These are phyloP conservation scores for Nibea coibor DNA, from an alignment of 2,113 vertebrate genomes.

Conservation along the genomic window DNA sequence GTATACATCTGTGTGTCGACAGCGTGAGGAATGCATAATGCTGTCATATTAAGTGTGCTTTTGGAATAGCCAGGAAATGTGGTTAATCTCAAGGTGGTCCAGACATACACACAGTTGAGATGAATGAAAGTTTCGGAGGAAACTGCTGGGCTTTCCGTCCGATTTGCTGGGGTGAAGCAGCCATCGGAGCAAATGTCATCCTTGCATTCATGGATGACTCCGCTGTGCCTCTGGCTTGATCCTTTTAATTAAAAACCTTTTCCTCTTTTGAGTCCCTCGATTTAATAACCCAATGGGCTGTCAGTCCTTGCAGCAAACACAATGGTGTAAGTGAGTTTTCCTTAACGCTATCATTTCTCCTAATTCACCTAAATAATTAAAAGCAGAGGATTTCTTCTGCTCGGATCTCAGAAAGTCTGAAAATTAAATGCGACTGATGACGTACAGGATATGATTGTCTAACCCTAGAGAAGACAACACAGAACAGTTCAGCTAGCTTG, in stretches of 20 bases:
- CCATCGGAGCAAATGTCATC: constrained; percentile 33
- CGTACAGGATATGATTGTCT: not conserved
- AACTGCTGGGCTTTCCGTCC: not conserved
- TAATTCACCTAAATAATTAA: not conserved
- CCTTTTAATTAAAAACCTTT: constrained; percentile 47
- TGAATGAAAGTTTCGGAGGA: constrained; percentile 3
- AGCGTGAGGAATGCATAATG: constrained; percentile 17
- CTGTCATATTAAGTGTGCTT: not conserved
- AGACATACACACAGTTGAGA: not conserved
- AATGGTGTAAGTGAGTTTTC: constrained; percentile 17
- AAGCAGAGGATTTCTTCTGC: not conserved
- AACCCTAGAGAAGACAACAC: too few species aligned
- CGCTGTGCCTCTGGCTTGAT: constrained; percentile 28
- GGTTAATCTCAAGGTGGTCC: constrained; percentile 7
- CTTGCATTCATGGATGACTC: constrained; percentile 14
- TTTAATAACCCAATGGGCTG: constrained; percentile 24
- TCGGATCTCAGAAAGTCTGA: not conserved
- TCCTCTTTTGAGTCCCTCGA: constrained; percentile 11
- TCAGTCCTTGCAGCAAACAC: constrained; percentile 23
- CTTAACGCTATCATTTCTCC: constrained; percentile 15
- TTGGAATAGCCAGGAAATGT: not conserved
- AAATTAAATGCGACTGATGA: not conserved
- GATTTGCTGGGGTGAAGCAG: constrained; percentile 21
- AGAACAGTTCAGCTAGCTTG: too few species aligned
- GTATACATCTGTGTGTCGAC: constrained; percentile 32